A percentile compares a stretch with the other conserved stretches of the same genome.
Conservation (phyloP, 2,113 vertebrate species). For the Acrocephalus arundinaceus region DNA sequence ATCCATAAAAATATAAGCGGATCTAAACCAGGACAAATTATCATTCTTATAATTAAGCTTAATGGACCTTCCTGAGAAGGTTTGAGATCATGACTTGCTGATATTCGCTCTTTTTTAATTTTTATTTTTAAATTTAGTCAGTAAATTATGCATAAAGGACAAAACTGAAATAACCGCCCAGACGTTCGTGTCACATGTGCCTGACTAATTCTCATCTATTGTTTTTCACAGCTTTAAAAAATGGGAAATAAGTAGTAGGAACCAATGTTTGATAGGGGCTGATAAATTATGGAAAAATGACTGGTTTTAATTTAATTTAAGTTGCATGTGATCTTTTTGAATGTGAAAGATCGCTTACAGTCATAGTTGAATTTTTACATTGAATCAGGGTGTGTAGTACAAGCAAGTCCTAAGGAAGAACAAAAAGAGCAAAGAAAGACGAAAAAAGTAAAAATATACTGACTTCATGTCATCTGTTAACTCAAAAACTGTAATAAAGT, state of each 20-base stretch:
- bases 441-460: not conserved
- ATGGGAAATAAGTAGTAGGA: not conserved
- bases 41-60: conserved; percentile 16
- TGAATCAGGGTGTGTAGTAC: not conserved
- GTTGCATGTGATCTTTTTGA: not conserved
- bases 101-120: not conserved
- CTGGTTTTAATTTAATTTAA: not conserved
- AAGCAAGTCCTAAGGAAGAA: not conserved
- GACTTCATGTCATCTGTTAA: not conserved
- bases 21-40: not conserved
- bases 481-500: not conserved
- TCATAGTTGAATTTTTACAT: not conserved
- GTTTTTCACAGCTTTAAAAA: not conserved
- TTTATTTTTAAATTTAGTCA: not conserved
- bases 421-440: not conserved
- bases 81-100: conserved; percentile 8
- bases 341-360: not conserved
- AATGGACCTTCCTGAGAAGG: not conserved
- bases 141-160: conserved; percentile 58
- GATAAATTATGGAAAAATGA: not conserved
- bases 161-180: conserved; percentile 20
- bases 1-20: not conserved
- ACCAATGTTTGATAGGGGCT: not conserved
- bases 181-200: not conserved
- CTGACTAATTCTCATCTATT: not conserved